A percentile compares a stretch with the other conserved stretches of the same genome.
These are phyloP conservation scores for Sphaerophoria rueppellii DNA, from an alignment of 2,888 invertebrate species.

Conservation along the genomic window DNA sequence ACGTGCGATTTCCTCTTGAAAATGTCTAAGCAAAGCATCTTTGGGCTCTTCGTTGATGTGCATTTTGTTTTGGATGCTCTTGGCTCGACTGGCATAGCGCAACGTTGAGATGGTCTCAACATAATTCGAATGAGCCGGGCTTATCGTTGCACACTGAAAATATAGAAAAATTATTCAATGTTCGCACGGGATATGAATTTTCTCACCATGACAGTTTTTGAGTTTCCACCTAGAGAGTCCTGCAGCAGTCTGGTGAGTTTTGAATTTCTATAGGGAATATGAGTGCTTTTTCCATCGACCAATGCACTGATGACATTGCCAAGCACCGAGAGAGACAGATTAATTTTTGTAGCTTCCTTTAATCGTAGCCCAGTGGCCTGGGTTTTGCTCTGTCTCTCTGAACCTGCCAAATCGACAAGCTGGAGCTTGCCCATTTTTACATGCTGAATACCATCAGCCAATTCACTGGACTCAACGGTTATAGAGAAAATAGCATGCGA, in stretches of 20 bases:
- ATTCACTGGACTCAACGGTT: slow-evolving; percentile 96
- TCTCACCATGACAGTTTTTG: slow-evolving; percentile 95
- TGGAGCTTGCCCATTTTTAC: slow-evolving; percentile 98
- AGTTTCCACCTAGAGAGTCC: slow-evolving; percentile 98
- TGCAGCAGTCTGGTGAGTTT: slow-evolving; percentile 97
- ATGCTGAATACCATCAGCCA: slow-evolving; percentile 90
- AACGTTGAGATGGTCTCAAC: slow-evolving; percentile 98
- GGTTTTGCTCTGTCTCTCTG: slow-evolving; percentile 98
- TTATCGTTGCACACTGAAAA: slow-evolving; percentile 94
- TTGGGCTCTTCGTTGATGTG: slow-evolving; percentile 99
- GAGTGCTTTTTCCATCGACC: slow-evolving; percentile 97
- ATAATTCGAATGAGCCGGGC: slow-evolving; percentile 98
- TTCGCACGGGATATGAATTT: neutral
- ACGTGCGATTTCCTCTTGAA: slow-evolving; percentile 97
- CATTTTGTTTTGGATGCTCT: slow-evolving; percentile 98
- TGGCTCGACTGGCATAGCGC: slow-evolving; percentile 98
- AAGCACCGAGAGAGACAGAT: slow-evolving; percentile 97
- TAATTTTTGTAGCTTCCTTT: slow-evolving; percentile 98
- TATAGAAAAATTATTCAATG: neutral
- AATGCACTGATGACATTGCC: slow-evolving; percentile 99
- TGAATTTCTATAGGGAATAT: slow-evolving; percentile 99
- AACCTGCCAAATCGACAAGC: slow-evolving; percentile 98
- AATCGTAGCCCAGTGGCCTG: slow-evolving; percentile 96
- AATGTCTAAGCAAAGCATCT: slow-evolving; percentile 96
- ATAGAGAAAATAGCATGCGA: slow-evolving; percentile 99